Evolutionary conservation across 1,140 invertebrate species (phyloP).

Genomic region (Papilio machaon): DNA sequence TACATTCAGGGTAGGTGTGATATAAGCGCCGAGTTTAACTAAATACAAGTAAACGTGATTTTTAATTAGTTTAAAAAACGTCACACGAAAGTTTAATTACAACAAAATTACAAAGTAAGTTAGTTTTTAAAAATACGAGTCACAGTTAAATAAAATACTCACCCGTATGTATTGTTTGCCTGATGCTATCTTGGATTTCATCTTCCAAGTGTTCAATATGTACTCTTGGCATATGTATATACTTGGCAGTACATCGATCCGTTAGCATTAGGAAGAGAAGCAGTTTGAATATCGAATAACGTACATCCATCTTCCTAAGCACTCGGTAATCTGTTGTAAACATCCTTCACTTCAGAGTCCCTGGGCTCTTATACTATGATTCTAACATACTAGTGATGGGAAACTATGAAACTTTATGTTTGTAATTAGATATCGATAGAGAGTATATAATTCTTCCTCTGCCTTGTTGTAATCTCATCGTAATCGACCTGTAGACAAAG

Average conservation of each 20-base stretch:
- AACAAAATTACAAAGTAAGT: not conserved
- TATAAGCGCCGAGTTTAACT: no score
- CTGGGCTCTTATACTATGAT: conserved; percentile 48
- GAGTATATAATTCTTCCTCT: conserved; percentile 54
- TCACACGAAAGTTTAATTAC: not conserved
- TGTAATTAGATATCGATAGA: conserved; percentile 71
- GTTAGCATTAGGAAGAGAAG: conserved; percentile 71
- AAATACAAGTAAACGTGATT: no score
- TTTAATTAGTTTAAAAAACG: no score
- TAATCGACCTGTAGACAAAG: conserved; percentile 70
- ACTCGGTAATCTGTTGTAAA: conserved; percentile 61
- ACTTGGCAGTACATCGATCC: conserved; percentile 64
- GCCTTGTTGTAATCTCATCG: conserved; percentile 65
- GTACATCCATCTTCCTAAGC: conserved; percentile 71
- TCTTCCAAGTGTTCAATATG: conserved; percentile 50
- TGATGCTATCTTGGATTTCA: conserved; percentile 71
- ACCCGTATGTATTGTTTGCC: conserved; percentile 72
- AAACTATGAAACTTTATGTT: conserved; percentile 64
- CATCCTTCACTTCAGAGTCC: conserved; percentile 62
- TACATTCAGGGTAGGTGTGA: not conserved
- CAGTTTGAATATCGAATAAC: conserved; percentile 72
- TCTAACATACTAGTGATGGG: conserved; percentile 50
- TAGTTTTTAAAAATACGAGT: not conserved
- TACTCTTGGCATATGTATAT: conserved; percentile 51
- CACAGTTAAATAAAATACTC: conserved; percentile 44